phyloP scores from a whole-genome alignment of 2,888 invertebrate species.

The Melanostoma scalare region DNA sequence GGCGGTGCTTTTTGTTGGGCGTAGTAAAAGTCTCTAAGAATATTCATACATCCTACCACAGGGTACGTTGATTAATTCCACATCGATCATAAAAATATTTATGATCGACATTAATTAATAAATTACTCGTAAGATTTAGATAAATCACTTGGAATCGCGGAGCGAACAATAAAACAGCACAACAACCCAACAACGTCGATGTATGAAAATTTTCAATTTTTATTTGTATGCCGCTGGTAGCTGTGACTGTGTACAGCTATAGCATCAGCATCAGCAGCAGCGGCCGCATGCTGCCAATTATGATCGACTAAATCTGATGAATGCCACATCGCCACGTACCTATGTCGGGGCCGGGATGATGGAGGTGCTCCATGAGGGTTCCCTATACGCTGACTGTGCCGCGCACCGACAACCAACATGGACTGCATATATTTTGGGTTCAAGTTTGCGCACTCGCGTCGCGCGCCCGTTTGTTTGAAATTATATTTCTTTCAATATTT shows the following conservation, averaged over 20 bases:
- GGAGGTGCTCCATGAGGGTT: slow-evolving; percentile 46
- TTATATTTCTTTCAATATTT: slow-evolving; percentile 72
- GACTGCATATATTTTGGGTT: slow-evolving; percentile 39
- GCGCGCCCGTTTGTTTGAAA: slow-evolving; percentile 62
- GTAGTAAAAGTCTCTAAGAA: neutral
- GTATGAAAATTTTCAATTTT: slow-evolving; percentile 54
- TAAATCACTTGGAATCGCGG: slow-evolving; percentile 55
- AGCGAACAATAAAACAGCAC: slow-evolving; percentile 47
- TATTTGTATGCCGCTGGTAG: slow-evolving; percentile 12
- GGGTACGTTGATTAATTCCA: slow-evolving; percentile 31
- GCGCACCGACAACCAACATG: neutral
- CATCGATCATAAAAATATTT: slow-evolving; percentile 66
- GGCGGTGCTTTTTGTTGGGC: neutral
- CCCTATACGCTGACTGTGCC: slow-evolving; percentile 7
- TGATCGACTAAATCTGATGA: slow-evolving; percentile 69
- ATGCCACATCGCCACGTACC: slow-evolving; percentile 52
- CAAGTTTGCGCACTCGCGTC: slow-evolving; percentile 56
- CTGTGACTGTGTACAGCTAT: neutral
- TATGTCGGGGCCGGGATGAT: slow-evolving; percentile 41
- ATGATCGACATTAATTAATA: slow-evolving; percentile 67
- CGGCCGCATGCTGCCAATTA: slow-evolving; percentile 54
- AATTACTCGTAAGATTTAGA: slow-evolving; percentile 65
- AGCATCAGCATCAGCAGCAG: neutral
- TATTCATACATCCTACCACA: slow-evolving; percentile 1
- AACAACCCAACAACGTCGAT: slow-evolving; percentile 22